Base-by-base conservation (phyloP, 2,113 vertebrate genomes). In the Oriolus oriolus region DNA sequence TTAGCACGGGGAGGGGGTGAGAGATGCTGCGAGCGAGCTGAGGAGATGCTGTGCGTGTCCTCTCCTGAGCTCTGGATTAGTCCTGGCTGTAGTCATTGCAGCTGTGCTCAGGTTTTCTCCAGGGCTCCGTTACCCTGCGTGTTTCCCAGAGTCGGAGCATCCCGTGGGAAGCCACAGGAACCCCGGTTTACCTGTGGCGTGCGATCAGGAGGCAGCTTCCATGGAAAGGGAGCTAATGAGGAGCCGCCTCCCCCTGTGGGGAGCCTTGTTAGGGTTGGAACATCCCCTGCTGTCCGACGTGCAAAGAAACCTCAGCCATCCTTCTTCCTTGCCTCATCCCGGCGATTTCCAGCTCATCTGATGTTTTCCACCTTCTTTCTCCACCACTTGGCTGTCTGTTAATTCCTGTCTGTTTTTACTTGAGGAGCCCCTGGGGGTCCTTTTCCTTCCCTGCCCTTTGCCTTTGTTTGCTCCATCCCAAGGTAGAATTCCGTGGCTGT, bases 231-330 rank as follows among this genome's bases (percentile, higher is more conserved):
- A 85, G 83, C 21, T 68, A 35, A 54, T 24, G 86, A 68, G 71
- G 63, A 90, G 79, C 57, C 73, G 83, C 44, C 37, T 76, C 37
- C 9, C 31, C 8, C 53, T 28, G 31, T 28, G 33, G 66, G 70
- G 44, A 66, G 61, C 53, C 57, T 39, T 60, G 64, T 54, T 28
- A 57, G 69, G 56, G 47, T 0, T 68, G 61, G 70, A 82, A 39
- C 57, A 56, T 52, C 10, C 2, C 53, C 61, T 64, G 79, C 78
- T 56, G 37, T 20, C 77, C 5, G 0, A 21, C 0, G 0, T 54
- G n/a, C 37, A 44, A 27, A 41, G 86, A 66, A 54, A 53, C 42
- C 74, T 84, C 3, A 2, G 27, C 60, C 54, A 18, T 39, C 21
- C 59, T 93, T 49, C 33, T 49, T 53, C 60, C 22, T 2, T 1